Evolutionary conservation across 1,140 invertebrate genomes (phyloP).

Genomic region (Bombus difficillimus): DNA sequence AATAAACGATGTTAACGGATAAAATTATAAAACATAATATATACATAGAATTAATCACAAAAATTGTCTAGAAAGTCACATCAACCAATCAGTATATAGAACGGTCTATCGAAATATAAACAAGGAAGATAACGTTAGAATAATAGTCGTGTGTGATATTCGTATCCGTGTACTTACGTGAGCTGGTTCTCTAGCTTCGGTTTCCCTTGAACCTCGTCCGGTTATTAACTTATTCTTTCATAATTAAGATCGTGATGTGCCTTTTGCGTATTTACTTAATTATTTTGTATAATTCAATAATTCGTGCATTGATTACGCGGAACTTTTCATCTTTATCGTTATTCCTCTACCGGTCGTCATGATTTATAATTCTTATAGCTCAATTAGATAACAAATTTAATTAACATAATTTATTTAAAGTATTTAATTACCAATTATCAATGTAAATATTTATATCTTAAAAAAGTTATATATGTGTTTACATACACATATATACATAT

Average conservation of each 20-base stretch:
- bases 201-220: constrained; percentile 64
- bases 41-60: not conserved
- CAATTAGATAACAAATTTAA: constrained; percentile 19
- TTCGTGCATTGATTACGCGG: not conserved
- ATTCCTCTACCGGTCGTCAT: constrained; percentile 9
- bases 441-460: constrained; percentile 21
- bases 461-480: not conserved
- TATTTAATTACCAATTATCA: not conserved
- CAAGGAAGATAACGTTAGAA: constrained; percentile 24
- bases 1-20: not conserved
- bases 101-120: not conserved
- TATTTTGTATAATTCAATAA: constrained; percentile 23
- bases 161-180: constrained; percentile 46
- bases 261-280: constrained; percentile 32
- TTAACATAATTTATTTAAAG: constrained; percentile 23
- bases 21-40: not conserved
- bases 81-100: constrained; percentile 21
- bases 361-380: not conserved
- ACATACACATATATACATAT: no score
- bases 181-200: constrained; percentile 43
- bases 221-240: constrained; percentile 15
- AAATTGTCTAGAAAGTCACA: not conserved
- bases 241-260: constrained; percentile 49
- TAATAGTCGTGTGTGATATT: constrained; percentile 46
- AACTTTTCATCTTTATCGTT: not conserved